Evolutionary conservation across 2,888 invertebrate species (phyloP), one percentile per base, ranked within the genome.

Genomic region (Dynastes grantii): DNA sequence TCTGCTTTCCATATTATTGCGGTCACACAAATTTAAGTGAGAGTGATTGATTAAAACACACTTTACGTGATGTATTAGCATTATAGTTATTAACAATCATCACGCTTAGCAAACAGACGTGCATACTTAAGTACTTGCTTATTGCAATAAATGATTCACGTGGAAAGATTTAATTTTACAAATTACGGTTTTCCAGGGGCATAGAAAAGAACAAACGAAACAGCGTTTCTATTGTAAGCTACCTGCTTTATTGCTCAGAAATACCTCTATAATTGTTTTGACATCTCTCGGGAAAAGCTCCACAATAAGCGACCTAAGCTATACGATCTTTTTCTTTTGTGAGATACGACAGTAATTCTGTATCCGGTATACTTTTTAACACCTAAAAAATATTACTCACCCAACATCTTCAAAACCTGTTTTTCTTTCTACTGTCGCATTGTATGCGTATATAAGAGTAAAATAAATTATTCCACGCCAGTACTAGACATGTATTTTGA

Each of bases 211-310:
- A 49, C 16, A 5, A 6, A 16, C 13, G 5, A 67, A 49, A 68
- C 27, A 68, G 11, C 49, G 16, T 29, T 53, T 22, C 40, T 37
- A 11, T 40, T 68, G 11, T 68, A 1, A 6, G n/a, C 27, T 68
- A 68, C 67, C 49, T 68, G 67, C 27, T 68, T 68, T 11, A 45
- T 68, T 68, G 27, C 45, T 16, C 67, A 45, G 6, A 22, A 16
- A 67, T 67, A 67, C 16, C n/a, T 68, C 11, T 27, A 49, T 68
- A 49, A 49, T 68, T 68, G 67, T 49, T 68, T 29, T 49, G 49
- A 68, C 67, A 8, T 68, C 27, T 13, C 45, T 49, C 16, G 11
- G 27, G 6, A 45, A 67, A 67, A 9, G 16, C 2, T 67, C 6
- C n/a, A 9, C 40, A 5, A 9, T 40, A 53, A 53, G 45, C 49